Base-by-base conservation (phyloP, 2,797 vertebrate species). In the Acropternis orthonyx region DNA sequence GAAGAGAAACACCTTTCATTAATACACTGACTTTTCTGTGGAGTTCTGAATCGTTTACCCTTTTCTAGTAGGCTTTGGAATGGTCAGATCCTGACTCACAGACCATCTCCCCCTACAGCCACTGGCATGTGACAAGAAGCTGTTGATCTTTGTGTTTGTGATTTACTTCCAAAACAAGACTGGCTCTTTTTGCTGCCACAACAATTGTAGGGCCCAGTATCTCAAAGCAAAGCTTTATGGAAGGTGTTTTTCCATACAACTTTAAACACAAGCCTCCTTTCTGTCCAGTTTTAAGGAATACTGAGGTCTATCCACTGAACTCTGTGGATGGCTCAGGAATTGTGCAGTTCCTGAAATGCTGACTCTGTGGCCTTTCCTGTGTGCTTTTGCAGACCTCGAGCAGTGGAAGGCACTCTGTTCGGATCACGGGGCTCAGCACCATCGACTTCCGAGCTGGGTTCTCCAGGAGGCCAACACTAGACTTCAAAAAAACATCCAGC, bases 391-490 rank as follows among this genome's bases (percentile, higher is more conserved):
- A 99, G 99, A 99, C 98, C 2, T 98, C 98, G 2, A 99, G 99
- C 96, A 98, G 97, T 69, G 99, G 99, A 88, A 98, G 99, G 55
- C 99, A 99, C 94, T 99, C 99, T 0, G 98, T 99, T 54, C 99
- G 99, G 21, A 99, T 99, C 94, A 99, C 99, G 3, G 99, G 99
- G 27, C 99, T 99, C 93, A 99, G 99, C 97, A 99, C 98, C 61
- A 99, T 99, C 23, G 99, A 99, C 95, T 99, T 99, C 96, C 97
- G 99, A 81, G 98, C 98, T 55, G 99, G 99, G 28, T 99, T 99
- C 98, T 99, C 99, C 86, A 98, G 97, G 96, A 99, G 98, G 46
- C 98, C 98, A 65, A 99, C 99, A 0, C 71, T 99, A 93, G 99
- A 99, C 97, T 99, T 99, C 59, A 99, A 98, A 97, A 98, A 98